Base-by-base conservation (phyloP, 2,797 vertebrate species). In the Erethizon dorsatum region DNA sequence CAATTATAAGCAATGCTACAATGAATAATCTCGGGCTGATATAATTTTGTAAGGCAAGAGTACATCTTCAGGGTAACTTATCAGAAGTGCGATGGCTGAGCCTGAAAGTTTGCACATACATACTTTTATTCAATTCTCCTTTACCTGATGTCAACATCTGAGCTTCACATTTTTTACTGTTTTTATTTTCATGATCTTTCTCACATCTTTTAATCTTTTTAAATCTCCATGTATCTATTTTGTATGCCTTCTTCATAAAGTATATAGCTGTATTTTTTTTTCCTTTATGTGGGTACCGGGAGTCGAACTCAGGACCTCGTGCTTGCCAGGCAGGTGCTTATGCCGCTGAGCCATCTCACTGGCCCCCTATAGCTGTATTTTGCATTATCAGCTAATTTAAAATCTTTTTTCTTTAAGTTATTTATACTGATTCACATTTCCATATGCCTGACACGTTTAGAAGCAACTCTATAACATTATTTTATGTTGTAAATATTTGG, bases 371-470 rank as follows among this genome's bases (percentile, higher is more conserved):
- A 57, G 7, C 13, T 91, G 14, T 37, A 22, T 59, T 95, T 91
- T 93, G 3, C 33, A 84, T 83, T 86, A 71, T 90, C 8, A 85
- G 77, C 11, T 41, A 87, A 59, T 59, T 73, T 90, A 82, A 94
- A 63, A 86, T 82, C 5, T 69, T 80, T 83, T 78, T 57, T 22
- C 7, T 22, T 37, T 56, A 78, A 8, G 12, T 89, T n/a, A 61
- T 90, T 90, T 92, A 83, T 9, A 67, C 2, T 33, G 17, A 65
- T 78, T 84, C 17, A 79, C 18, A 54, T 86, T 89, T 82, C 56
- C 61, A 61, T 41, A 57, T 85, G 31, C 56, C 52, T 77, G 33
- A 89, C 10, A 61, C 12, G 14, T 56, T 84, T 92, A 63, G 1
- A 67, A 67, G 24, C n/a, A 87, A 87, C 6, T 87, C 63, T 95